phyloP scores from a whole-genome alignment of 2,797 vertebrate species.

The Cottoperca gobio region DNA sequence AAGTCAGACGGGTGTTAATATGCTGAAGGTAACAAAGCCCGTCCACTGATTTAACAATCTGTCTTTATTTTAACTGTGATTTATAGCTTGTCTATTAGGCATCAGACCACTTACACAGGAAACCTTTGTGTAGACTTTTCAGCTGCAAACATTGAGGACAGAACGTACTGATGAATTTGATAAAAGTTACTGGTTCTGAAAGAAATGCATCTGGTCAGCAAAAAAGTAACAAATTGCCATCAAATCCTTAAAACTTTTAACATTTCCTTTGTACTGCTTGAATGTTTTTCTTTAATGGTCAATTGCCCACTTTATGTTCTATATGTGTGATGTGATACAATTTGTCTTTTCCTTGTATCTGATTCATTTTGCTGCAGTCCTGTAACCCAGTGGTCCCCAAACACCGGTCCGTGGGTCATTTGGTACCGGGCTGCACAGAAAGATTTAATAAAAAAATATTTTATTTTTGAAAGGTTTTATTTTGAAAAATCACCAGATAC shows the following conservation, averaged over 20 bases:
- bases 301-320: neutral
- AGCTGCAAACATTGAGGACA: neutral
- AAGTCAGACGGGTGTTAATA: conserved; percentile 45
- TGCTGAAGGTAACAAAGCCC: conserved; percentile 38
- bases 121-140: neutral
- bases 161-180: conserved; percentile 4
- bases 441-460: no score
- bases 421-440: no score
- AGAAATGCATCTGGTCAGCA: conserved; percentile 1
- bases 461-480: no score
- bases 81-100: conserved; percentile 46
- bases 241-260: neutral
- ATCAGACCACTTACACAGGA: conserved; percentile 11
- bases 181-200: neutral
- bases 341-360: neutral
- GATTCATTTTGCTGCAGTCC: conserved; percentile 9
- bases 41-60: conserved; percentile 37
- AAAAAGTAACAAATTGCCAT: neutral
- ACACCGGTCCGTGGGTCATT: no score
- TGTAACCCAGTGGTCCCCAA: no score
- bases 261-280: neutral
- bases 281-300: conserved; percentile 1
- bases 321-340: neutral
- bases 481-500: no score
- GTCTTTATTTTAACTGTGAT: conserved; percentile 51